phyloP scores from a whole-genome alignment of 2,797 vertebrate genomes.

The Lepilemur ruficaudatus region DNA sequence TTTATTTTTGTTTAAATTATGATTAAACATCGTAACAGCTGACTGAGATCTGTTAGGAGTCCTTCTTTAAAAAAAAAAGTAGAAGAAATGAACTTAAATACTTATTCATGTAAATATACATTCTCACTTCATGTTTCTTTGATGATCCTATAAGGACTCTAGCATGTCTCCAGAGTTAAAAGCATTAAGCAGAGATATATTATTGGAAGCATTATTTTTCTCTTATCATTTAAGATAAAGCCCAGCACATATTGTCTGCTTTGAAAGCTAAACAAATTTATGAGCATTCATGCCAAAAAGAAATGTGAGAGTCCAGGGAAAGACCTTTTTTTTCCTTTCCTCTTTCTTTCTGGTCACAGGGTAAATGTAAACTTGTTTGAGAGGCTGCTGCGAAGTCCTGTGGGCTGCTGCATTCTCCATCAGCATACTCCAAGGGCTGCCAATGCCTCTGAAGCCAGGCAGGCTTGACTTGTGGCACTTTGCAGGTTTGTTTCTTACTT shows the following conservation, averaged over 20 bases:
- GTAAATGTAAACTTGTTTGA: neutral
- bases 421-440: neutral
- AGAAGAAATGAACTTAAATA: neutral
- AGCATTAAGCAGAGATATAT: neutral
- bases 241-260: neutral
- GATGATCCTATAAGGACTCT: neutral
- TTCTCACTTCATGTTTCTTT: slow-evolving; percentile 10
- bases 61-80: neutral
- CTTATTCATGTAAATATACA: neutral
- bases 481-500: slow-evolving; percentile 12
- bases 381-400: neutral
- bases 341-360: neutral
- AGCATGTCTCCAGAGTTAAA: slow-evolving; percentile 7
- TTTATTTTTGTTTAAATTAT: neutral
- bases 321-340: neutral
- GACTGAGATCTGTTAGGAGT: neutral
- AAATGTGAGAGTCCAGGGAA: neutral
- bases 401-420: neutral
- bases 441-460: neutral
- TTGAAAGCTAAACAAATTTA: slow-evolving; percentile 47
- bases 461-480: neutral
- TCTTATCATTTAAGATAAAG: slow-evolving; percentile 51
- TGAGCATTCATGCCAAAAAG: neutral
- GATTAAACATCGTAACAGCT: neutral
- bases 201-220: slow-evolving; percentile 17